Conservation (phyloP, 2,888 invertebrate species). For the Mamestra brassicae region DNA sequence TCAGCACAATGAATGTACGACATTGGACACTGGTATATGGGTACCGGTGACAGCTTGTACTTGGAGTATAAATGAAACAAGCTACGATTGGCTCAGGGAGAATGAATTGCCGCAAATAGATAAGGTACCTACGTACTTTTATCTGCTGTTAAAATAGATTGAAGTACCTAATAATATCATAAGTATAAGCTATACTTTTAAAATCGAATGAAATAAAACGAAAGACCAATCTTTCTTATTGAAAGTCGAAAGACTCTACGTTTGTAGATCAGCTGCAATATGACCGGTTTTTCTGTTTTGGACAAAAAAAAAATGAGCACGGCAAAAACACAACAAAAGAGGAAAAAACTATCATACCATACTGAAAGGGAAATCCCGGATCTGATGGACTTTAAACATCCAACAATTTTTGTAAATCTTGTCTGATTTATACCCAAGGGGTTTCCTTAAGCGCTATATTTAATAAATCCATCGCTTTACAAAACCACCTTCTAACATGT, state of each 20-base stretch:
- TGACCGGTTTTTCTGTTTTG: background rate
- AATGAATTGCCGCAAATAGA: background rate
- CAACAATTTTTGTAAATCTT: background rate
- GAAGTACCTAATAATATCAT: background rate
- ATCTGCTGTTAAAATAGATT: background rate
- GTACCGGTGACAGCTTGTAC: constrained; percentile 20
- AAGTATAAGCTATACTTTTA: too few relatives aligned
- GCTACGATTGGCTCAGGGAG: constrained; percentile 1
- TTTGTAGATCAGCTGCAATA: background rate
- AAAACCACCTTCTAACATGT: constrained; percentile 43
- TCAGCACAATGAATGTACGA: constrained; percentile 44
- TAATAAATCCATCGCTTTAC: constrained; percentile 45
- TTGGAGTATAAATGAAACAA: constrained; percentile 30
- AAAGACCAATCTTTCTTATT: too few relatives aligned
- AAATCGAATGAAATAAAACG: background rate
- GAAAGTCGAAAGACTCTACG: background rate
- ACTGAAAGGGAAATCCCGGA: background rate
- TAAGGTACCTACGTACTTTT: too few relatives aligned
- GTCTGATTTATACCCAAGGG: constrained; percentile 7
- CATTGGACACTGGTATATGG: constrained; percentile 21
- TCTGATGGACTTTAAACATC: background rate
- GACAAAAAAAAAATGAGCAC: too few relatives aligned
- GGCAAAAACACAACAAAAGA: too few relatives aligned
- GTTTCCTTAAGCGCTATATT: constrained; percentile 11
- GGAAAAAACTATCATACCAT: background rate